These are phyloP conservation scores for Dendrolimus pini DNA, from an alignment of 2,888 invertebrate genomes.

Conservation along the genomic window DNA sequence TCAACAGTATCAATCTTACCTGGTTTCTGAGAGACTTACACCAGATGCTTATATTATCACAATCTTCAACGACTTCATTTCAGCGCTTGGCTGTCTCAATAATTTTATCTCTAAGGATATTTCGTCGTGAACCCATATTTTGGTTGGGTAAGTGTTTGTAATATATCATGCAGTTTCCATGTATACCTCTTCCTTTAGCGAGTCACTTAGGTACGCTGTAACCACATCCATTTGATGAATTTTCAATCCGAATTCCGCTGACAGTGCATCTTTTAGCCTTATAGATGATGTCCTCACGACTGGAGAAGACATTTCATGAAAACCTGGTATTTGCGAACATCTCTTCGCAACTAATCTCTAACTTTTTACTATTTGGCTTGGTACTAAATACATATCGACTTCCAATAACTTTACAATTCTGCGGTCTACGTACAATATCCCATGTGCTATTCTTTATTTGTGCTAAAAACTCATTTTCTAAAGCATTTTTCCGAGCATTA, in stretches of 20 bases:
- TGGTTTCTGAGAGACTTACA: too few relatives aligned
- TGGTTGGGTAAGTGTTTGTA: constrained; percentile 5
- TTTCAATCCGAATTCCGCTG: constrained; percentile 7
- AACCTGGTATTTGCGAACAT: constrained; percentile 10
- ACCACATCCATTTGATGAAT: constrained; percentile 11
- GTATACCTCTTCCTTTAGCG: constrained; percentile 12
- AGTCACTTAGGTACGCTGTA: constrained; percentile 13
- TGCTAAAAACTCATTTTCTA: not conserved
- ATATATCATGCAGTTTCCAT: constrained; percentile 7
- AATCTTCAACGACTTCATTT: constrained; percentile 3
- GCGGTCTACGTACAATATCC: constrained; percentile 1
- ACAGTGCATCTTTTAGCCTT: constrained; percentile 10
- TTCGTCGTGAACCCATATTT: constrained; percentile 2
- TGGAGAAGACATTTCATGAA: constrained; percentile 8
- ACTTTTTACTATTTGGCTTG: constrained; percentile 7
- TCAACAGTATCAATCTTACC: too few relatives aligned
- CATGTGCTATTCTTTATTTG: not conserved
- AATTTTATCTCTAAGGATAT: constrained; percentile 4
- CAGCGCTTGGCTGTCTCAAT: constrained; percentile 9
- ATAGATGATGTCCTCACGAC: constrained; percentile 11
- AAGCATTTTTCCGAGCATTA: not conserved
- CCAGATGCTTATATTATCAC: constrained; percentile 2
- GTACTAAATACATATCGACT: constrained; percentile 7
- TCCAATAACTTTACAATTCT: constrained; percentile 5
- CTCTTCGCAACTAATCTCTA: constrained; percentile 7